These are phyloP conservation scores for Moxostoma hubbsi DNA, from an alignment of 2,797 vertebrate genomes.

Conservation along the genomic window DNA sequence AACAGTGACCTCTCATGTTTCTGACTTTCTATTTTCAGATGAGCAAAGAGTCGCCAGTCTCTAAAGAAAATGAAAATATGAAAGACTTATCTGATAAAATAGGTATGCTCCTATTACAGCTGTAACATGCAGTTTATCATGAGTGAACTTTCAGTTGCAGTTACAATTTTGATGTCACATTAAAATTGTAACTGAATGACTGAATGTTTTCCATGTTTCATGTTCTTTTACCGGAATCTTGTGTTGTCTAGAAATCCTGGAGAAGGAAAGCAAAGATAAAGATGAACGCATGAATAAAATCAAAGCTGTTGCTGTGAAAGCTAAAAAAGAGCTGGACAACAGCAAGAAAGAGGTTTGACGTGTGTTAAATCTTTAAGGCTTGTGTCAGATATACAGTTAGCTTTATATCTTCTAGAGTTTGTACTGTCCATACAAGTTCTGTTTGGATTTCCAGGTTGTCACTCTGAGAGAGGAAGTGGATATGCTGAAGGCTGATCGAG, in stretches of 20 bases:
- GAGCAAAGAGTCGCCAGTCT: slow-evolving; percentile 68
- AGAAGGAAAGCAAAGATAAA: slow-evolving; percentile 85
- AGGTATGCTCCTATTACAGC: slow-evolving; percentile 69
- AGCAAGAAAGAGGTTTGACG: slow-evolving; percentile 89
- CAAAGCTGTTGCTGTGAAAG: slow-evolving; percentile 94
- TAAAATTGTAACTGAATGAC: background rate
- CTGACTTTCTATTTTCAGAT: slow-evolving; percentile 68
- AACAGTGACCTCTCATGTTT: background rate
- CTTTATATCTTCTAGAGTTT: background rate
- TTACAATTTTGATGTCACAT: too few species aligned
- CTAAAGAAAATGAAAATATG: slow-evolving; percentile 66
- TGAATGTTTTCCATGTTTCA: background rate
- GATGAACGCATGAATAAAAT: slow-evolving; percentile 92
- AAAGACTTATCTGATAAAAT: slow-evolving; percentile 73
- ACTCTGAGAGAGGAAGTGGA: slow-evolving; percentile 83
- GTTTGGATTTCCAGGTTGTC: slow-evolving; percentile 69
- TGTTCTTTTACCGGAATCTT: background rate
- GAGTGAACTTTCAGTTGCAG: too few species aligned
- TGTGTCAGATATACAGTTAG: too few species aligned
- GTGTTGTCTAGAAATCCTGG: slow-evolving; percentile 70
- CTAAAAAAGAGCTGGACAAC: slow-evolving; percentile 91
- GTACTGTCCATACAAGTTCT: background rate
- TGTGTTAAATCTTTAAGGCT: too few species aligned
- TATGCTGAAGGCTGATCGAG: slow-evolving; percentile 80
- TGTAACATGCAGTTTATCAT: too few species aligned